Percentiles rank a stretch among this genome's conserved stretches.
Evolutionary conservation across 2,888 invertebrate species (phyloP).

Genomic region (Labia minor): DNA sequence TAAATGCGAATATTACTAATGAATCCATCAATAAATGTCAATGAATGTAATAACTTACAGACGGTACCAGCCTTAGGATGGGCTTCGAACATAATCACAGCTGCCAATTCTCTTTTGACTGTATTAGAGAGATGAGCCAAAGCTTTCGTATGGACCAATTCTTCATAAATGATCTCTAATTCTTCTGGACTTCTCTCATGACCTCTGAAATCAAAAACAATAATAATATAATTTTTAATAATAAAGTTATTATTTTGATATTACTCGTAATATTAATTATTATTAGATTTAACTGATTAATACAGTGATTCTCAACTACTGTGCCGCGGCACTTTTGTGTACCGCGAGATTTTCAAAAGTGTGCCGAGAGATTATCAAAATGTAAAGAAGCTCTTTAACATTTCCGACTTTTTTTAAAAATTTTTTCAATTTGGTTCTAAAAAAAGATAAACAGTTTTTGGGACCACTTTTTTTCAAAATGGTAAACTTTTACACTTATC

Average conservation of each 20-base stretch:
- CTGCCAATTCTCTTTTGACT: constrained; percentile 67
- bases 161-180: constrained; percentile 70
- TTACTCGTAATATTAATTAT: background rate
- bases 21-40: constrained; percentile 14
- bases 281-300: background rate
- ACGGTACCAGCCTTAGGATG: constrained; percentile 65
- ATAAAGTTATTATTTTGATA: background rate
- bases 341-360: too few species aligned
- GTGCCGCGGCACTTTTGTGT: too few species aligned
- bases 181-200: constrained; percentile 67
- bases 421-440: too few species aligned
- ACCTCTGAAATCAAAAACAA: constrained; percentile 47
- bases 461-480: too few species aligned
- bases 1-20: too few species aligned
- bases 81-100: constrained; percentile 68
- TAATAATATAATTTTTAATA: background rate
- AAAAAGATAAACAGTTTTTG: too few species aligned
- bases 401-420: too few species aligned
- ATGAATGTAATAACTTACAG: constrained; percentile 51
- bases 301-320: too few species aligned
- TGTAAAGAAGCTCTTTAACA: too few species aligned
- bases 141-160: constrained; percentile 69
- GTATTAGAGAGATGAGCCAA: constrained; percentile 69
- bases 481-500: too few species aligned
- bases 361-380: too few species aligned